Evolutionary conservation across 2,113 vertebrate species (phyloP), one percentile per base, ranked within the genome.

Genomic region (Hydropotes inermis): DNA sequence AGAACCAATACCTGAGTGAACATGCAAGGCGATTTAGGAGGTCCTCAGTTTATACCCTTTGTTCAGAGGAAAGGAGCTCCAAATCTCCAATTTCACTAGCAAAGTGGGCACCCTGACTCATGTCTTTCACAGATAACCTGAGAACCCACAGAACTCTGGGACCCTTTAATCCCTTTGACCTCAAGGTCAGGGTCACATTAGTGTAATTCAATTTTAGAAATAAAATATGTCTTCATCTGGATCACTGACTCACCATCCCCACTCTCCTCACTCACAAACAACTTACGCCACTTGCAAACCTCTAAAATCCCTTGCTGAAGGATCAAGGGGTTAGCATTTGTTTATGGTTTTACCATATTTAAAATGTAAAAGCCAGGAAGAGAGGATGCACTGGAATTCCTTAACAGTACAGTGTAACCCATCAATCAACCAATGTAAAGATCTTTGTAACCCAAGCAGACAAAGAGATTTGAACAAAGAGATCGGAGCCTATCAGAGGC

Each of bases 401-500:
- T n/a, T 87, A 30, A 39, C 36, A 74, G 60, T 39, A 14, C 47
- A 33, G 6, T 1, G 0, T 43, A 50, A 57, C 54, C 74, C 13
- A 39, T 89, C 82, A 55, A 10, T 52, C 36, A 45, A 33, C 5
- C 16, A n/a, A 10, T 30, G 1, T 57, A 82, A 85, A 60, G 78
- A 17, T 87, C 45, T 61, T 33, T 27, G 81, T 36, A 52, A 52
- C 58, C 50, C 36, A 3, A 57, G n/a, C 23, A 93, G 54, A 39
- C 54, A 52, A 50, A 50, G 12, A 50, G 47, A 23, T 88, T 23
- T 13, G 64, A 79, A 84, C 33, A 87, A 45, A 84, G 43, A 58
- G 23, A 14, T 2, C 8, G 0, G 1, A 79, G 45, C 16, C 33
- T 36, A 50, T 10, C 5, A 6, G 54, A 60, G 21, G 14, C 50